A percentile compares a stretch with the other conserved stretches of the same genome.
phyloP scores from a whole-genome alignment of 1,140 invertebrate genomes.

The Panulirus ornatus region DNA sequence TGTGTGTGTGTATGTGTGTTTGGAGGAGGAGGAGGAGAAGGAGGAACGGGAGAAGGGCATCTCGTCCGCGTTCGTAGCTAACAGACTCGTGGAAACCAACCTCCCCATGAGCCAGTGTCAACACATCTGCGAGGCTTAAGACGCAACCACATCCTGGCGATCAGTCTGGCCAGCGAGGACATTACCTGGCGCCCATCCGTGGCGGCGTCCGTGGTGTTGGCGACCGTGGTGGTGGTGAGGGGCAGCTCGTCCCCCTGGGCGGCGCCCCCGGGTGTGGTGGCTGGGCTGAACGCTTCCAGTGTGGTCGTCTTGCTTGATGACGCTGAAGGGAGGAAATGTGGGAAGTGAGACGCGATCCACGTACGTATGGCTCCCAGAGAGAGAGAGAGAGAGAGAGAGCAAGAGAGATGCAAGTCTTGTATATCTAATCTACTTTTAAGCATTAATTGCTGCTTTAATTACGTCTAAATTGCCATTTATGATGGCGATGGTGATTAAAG shows the following conservation, averaged over 20 bases:
- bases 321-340: constrained; percentile 13
- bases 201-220: constrained; percentile 37
- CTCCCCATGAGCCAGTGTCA: no score
- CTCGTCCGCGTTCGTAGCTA: no score
- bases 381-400: neutral
- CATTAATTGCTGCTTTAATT: neutral
- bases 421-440: neutral
- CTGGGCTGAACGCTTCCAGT: constrained; percentile 53
- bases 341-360: no score
- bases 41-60: no score
- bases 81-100: no score
- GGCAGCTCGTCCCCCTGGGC: constrained; percentile 60
- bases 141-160: no score
- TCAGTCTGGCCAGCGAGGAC: neutral
- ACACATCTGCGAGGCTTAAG: no score
- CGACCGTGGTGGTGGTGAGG: constrained; percentile 56
- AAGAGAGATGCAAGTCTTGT: neutral
- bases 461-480: no score
- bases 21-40: no score
- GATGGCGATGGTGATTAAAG: no score
- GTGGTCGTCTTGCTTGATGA: constrained; percentile 63
- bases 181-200: constrained; percentile 16
- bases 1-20: no score
- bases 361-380: neutral
- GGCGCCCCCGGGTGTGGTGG: constrained; percentile 52